Evolutionary conservation across 2,888 invertebrate genomes (phyloP).

Genomic region (Drosophila demipolita): DNA sequence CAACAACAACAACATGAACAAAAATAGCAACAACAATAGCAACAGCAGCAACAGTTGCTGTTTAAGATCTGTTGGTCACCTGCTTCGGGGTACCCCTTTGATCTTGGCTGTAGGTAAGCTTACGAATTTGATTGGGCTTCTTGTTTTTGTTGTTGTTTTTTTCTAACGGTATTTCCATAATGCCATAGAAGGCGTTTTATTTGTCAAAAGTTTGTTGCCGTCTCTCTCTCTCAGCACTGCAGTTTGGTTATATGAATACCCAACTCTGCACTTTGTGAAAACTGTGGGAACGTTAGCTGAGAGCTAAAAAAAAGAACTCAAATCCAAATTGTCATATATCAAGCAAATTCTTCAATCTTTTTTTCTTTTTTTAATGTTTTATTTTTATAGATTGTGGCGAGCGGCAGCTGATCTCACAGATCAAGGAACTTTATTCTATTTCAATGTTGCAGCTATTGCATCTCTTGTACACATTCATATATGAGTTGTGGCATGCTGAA

Average conservation of each 20-base stretch:
- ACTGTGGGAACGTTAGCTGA: conserved; percentile 24
- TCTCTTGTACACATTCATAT: background rate
- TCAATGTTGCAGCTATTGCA: background rate
- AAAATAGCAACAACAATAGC: conserved; percentile 37
- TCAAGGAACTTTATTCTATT: conserved; percentile 1
- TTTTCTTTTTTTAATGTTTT: background rate
- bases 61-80: conserved; percentile 41
- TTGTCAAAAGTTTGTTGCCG: conserved; percentile 60
- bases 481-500: conserved; percentile 22
- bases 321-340: conserved; percentile 15
- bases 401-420: conserved; percentile 1
- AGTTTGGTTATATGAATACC: conserved; percentile 34
- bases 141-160: conserved; percentile 4
- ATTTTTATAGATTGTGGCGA: background rate
- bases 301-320: background rate
- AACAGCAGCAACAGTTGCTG: conserved; percentile 19
- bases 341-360: background rate
- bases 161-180: conserved; percentile 73
- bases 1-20: conserved; percentile 14
- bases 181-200: conserved; percentile 59
- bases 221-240: no score
- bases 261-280: conserved; percentile 12
- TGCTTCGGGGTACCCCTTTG: conserved; percentile 53
- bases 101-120: conserved; percentile 43
- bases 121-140: conserved; percentile 50